Base-by-base conservation (phyloP, 2,113 vertebrate genomes). In the Pavo muticus region DNA sequence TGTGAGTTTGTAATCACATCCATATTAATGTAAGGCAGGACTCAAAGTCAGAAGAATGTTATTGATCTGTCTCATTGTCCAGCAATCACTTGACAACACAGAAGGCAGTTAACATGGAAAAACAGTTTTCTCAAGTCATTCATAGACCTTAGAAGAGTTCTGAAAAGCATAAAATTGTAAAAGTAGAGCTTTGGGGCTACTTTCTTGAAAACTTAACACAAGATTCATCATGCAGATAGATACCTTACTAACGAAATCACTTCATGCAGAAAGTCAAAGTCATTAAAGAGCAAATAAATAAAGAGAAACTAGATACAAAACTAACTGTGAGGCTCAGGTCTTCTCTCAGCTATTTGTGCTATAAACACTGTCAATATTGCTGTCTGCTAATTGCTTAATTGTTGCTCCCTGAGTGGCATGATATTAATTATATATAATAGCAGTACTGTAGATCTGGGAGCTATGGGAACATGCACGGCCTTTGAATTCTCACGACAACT, bases 381-480 rank as follows among this genome's bases (percentile, higher is more conserved):
- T 85, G 3, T 70, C 45, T 60, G 32, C 11, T 80, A 68, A 42
- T 42, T 80, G 32, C 18, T 71, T 75, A 78, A 45, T 63, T 4
- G 4, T 39, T 69, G 20, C 50, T 70, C 6, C 79, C n/a, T 19
- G 21, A 37, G 14, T 48, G 19, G 3, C 27, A 77, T 84, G 39
- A 13, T 59, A 37, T 65, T 37, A 65, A 39, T 32, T 8, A 14
- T 60, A 3, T 57, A 1, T 7, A 74, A 7, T 15, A 42, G 21
- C 30, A 1, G 1, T 32, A 37, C 23, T 32, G 14, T 45, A 2
- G 0, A 3, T 64, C 30, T 59, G 15, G 32, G 42, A 59, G 5
- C 30, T 67, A 19, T 35, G 14, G 21, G 19, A 77, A 35, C 29
- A 60, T 77, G 11, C 8, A 9, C 18, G 64, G 15, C 19, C 80